Percentiles rank a stretch among this genome's conserved stretches.
phyloP scores from a whole-genome alignment of 2,113 vertebrate genomes.

The Mus pahari region DNA sequence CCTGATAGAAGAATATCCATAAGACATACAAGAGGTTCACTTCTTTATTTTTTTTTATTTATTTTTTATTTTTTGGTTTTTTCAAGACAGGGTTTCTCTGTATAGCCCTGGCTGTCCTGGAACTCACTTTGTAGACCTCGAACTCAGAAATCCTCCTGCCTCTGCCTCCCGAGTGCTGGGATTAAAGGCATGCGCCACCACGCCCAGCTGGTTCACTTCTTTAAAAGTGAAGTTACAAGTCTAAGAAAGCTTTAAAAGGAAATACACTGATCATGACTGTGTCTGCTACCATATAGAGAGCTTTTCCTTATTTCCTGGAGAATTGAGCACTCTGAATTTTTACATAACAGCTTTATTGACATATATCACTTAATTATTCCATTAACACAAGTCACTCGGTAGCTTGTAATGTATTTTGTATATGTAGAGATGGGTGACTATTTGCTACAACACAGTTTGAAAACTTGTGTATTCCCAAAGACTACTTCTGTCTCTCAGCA shows the following conservation, averaged over 20 bases:
- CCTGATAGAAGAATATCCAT: not conserved
- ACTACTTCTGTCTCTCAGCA: not conserved
- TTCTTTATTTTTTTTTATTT: too few species aligned
- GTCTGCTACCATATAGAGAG: not conserved
- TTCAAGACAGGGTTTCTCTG: too few species aligned
- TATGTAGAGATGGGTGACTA: not conserved
- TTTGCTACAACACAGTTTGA: not conserved
- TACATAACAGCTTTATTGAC: not conserved
- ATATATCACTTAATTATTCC: not conserved
- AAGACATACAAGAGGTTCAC: not conserved
- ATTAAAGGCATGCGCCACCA: too few species aligned
- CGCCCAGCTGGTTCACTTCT: not conserved
- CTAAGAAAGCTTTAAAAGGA: conserved; percentile 19
- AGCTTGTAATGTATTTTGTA: not conserved
- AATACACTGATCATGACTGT: not conserved
- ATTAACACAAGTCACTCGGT: not conserved
- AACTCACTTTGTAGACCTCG: too few species aligned
- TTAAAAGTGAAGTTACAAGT: conserved; percentile 29
- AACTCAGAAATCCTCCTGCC: too few species aligned
- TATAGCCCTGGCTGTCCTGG: too few species aligned
- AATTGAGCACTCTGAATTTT: not conserved
- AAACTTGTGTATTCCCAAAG: not conserved
- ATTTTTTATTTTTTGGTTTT: too few species aligned
- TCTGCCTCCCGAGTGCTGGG: too few species aligned
- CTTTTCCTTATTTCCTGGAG: conserved; percentile 31